Base-by-base conservation (phyloP, 2,797 vertebrate species). In the Salarias fasciatus region DNA sequence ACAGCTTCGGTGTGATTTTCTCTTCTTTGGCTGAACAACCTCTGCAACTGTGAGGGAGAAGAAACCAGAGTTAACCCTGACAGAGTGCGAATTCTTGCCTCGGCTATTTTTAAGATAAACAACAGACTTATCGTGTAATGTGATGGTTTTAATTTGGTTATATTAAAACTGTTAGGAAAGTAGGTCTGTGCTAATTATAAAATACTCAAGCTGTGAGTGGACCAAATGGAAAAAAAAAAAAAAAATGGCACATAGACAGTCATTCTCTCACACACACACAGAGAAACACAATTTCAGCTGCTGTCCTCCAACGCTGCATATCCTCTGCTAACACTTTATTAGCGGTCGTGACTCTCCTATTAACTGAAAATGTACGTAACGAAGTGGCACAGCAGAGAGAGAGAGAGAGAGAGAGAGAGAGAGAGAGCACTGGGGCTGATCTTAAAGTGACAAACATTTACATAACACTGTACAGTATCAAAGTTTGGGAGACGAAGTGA, bases 131-230 rank as follows among this genome's bases (percentile, higher is more conserved):
- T 69, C 33, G 18, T 48, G 14, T 63, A 28, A 41, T 36, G 41
- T 52, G 35, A 54, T 63, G n/a, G 52, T 63, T 76, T 69, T 44
- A 53, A 75, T 71, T 80, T 14, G 58, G 14, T 63, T 58, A 28
- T 42, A 54, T 72, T 66, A 63, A 63, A 77, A 65, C 42, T 28
- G 28, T 59, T 52, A 30, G 35, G 14, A 24, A 86, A 79, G 52
- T 62, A 65, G 80, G 77, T 68, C 68, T 69, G 68, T 65, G 66
- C 74, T 85, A 69, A 77, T 86, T 86, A 72, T 63, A 58, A 79
- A 70, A 72, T 24, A 56, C 51, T 66, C 60, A 65, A 45, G 58
- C 56, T 77, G 58, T 40, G 73, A 78, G 52, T 10, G 1, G 61
- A 71, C 43, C 42, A 74, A 70, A 74, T 56, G 38, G 47, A 29